Conservation (phyloP, 2,888 invertebrate genomes). For the Abrostola tripartita region DNA sequence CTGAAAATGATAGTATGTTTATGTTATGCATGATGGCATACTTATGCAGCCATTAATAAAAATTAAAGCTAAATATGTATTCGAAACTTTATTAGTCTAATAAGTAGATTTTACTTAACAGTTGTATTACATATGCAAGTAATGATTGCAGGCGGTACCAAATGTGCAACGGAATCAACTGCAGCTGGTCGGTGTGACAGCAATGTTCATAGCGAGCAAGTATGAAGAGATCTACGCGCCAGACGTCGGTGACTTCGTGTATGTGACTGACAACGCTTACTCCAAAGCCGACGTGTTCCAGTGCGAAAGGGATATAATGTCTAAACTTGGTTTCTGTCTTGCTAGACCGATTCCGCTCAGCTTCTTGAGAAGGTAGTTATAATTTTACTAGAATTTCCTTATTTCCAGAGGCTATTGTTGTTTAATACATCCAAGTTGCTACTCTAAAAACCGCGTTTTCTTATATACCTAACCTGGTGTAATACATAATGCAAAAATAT, state of each 20-base stretch:
- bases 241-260: constrained; percentile 95
- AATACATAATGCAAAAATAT: neutral
- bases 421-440: too few species aligned
- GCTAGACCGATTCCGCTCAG: constrained; percentile 96
- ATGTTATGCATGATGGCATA: too few species aligned
- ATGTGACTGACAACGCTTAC: constrained; percentile 96
- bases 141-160: constrained; percentile 83
- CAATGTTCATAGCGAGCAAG: constrained; percentile 97
- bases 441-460: too few species aligned
- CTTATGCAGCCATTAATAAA: too few species aligned
- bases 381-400: too few species aligned
- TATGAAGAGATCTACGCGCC: constrained; percentile 98
- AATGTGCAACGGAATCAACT: constrained; percentile 91
- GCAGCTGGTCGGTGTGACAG: constrained; percentile 96
- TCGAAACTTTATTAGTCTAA: too few species aligned
- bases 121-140: neutral
- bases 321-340: constrained; percentile 93
- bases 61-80: too few species aligned
- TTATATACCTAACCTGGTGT: neutral
- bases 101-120: too few species aligned
- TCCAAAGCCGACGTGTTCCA: constrained; percentile 92
- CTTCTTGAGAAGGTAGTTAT: constrained; percentile 93
- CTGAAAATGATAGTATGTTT: too few species aligned
- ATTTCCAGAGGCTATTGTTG: too few species aligned
- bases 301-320: constrained; percentile 95